Conservation (phyloP, 92 coral and sea anemone species). For the Palythoa caribaeorum region DNA sequence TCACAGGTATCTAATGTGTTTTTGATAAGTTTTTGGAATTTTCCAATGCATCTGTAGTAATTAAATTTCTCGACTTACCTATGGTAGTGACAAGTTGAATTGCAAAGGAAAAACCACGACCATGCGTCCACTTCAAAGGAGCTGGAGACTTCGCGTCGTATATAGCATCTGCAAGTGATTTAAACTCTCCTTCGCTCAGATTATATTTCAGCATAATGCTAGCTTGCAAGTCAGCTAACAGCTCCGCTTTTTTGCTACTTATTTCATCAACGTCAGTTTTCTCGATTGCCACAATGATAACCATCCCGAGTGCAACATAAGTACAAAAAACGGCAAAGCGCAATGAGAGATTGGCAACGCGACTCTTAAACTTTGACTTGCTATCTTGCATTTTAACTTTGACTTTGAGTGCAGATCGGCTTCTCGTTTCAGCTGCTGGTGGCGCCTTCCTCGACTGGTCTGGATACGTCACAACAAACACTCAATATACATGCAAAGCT, state of each 20-base stretch:
- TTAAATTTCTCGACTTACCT: background rate
- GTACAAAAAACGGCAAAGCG: background rate
- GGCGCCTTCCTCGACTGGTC: background rate
- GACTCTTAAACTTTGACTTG: background rate
- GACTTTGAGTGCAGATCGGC: background rate
- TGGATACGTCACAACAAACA: no score
- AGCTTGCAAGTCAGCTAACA: background rate
- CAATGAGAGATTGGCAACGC: background rate
- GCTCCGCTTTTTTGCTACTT: background rate
- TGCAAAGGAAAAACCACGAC: constrained; percentile 13
- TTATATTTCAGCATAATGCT: constrained; percentile 17
- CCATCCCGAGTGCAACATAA: background rate
- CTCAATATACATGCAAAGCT: no score
- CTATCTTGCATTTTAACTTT: background rate
- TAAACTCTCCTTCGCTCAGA: background rate
- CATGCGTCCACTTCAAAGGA: constrained; percentile 18
- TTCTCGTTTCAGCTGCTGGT: background rate
- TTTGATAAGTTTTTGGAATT: no score
- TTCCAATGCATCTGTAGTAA: no score
- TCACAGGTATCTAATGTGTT: background rate
- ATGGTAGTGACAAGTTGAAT: constrained; percentile 29
- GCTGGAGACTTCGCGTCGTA: constrained; percentile 3
- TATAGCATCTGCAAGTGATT: constrained; percentile 10
- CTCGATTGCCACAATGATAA: constrained; percentile 31
- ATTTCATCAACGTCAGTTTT: background rate